These are phyloP conservation scores for Perodicticus potto DNA, from an alignment of 2,797 vertebrate species.

Conservation along the genomic window DNA sequence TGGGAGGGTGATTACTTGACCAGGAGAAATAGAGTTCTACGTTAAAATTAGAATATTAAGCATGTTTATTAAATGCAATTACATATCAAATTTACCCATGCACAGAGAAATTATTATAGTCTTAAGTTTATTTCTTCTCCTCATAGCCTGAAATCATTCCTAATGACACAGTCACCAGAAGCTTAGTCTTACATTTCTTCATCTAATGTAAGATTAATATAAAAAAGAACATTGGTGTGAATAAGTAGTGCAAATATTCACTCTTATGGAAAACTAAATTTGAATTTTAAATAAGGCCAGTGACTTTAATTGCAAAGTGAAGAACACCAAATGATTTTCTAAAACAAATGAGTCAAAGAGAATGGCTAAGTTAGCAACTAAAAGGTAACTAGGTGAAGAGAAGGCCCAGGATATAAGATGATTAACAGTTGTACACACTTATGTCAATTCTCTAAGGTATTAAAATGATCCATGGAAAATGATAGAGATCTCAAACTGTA, in stretches of 20 bases:
- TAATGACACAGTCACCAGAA: neutral
- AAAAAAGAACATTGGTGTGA: neutral
- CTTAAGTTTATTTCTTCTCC: neutral
- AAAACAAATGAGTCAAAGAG: neutral
- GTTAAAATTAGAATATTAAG: neutral
- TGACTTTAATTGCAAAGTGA: neutral
- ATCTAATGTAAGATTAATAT: neutral
- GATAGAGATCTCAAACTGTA: accelerated
- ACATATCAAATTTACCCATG: neutral
- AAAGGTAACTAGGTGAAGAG: neutral
- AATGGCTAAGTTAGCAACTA: neutral
- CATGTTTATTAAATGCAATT: neutral
- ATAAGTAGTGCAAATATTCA: neutral
- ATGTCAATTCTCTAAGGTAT: accelerated
- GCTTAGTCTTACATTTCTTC: neutral
- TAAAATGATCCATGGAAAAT: neutral
- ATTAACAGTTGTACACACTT: accelerated
- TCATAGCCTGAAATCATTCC: neutral
- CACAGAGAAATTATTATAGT: neutral
- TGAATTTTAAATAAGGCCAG: conserved; percentile 41
- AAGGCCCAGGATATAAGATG: neutral
- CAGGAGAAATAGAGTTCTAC: neutral
- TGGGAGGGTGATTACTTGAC: neutral
- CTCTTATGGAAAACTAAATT: neutral
- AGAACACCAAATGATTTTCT: neutral